These are phyloP conservation scores for Porites cylindrica DNA, from an alignment of 92 coral and sea anemone species.

Conservation along the genomic window DNA sequence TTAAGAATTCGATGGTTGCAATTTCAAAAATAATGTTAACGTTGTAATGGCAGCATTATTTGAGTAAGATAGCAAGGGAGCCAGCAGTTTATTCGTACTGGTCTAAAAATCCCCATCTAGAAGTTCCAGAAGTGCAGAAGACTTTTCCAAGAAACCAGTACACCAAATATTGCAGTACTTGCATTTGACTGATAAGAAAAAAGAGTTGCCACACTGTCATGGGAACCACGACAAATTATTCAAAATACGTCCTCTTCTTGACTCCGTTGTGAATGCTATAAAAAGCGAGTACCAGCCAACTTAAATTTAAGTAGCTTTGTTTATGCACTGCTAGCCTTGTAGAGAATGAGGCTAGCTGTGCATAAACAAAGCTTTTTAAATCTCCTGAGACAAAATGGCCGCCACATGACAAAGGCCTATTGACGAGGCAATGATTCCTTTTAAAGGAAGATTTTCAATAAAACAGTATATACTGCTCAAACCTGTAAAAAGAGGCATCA, in stretches of 20 bases:
- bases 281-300: slow-evolving; percentile 6
- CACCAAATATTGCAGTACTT: slow-evolving; percentile 28
- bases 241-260: slow-evolving; percentile 19
- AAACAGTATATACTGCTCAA: slow-evolving; percentile 38
- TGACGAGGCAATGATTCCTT: slow-evolving; percentile 4
- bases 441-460: slow-evolving; percentile 29
- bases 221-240: slow-evolving; percentile 34
- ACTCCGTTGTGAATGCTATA: not conserved
- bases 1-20: no score
- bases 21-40: no score
- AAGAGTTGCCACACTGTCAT: slow-evolving; percentile 31
- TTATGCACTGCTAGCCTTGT: no score
- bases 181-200: slow-evolving; percentile 35
- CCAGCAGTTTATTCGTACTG: slow-evolving; percentile 15
- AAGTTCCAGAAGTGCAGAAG: slow-evolving; percentile 46
- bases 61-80: no score
- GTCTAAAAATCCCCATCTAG: slow-evolving; percentile 25
- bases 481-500: slow-evolving; percentile 31
- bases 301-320: not conserved
- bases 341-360: no score
- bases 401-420: no score
- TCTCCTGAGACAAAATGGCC: no score
- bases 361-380: no score
- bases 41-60: no score
- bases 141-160: slow-evolving; percentile 48